Evolutionary conservation across 2,113 vertebrate genomes (phyloP).

Genomic region (Tamias sibiricus): DNA sequence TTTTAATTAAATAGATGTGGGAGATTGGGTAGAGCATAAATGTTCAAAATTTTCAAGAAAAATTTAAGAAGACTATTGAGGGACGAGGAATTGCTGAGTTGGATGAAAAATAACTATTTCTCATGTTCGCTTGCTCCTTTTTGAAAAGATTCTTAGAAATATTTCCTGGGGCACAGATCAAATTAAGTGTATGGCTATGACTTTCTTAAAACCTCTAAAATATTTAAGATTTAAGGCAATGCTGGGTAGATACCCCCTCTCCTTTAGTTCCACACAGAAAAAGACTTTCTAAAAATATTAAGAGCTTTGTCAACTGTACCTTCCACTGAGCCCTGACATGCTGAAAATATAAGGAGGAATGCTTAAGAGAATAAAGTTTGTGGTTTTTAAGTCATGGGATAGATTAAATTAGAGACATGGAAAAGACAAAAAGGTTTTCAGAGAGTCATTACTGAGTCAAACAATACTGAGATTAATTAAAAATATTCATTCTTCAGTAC

Average conservation of each 20-base stretch:
- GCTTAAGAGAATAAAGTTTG: not conserved
- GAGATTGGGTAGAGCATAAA: not conserved
- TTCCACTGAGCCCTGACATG: not conserved
- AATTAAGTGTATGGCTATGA: not conserved
- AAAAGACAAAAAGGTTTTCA: not conserved
- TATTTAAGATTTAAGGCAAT: not conserved
- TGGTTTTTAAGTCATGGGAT: not conserved
- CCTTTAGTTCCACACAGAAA: not conserved
- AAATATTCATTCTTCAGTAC: not conserved
- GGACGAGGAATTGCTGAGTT: not conserved
- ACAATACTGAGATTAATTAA: not conserved
- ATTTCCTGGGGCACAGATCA: not conserved
- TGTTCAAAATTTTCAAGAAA: not conserved
- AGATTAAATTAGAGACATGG: not conserved
- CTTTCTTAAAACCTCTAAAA: not conserved
- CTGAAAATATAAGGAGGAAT: not conserved
- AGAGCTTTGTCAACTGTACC: not conserved
- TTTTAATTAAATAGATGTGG: not conserved
- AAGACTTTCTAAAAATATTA: not conserved
- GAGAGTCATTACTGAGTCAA: not conserved
- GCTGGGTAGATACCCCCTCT: rapidly evolving
- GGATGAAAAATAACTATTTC: not conserved
- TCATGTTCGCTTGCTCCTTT: not conserved
- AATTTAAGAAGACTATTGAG: not conserved
- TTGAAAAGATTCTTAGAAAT: slow-evolving; percentile 34